These are phyloP conservation scores for Astatoreochromis straeleni DNA, from an alignment of 2,113 vertebrate genomes.

Conservation along the genomic window DNA sequence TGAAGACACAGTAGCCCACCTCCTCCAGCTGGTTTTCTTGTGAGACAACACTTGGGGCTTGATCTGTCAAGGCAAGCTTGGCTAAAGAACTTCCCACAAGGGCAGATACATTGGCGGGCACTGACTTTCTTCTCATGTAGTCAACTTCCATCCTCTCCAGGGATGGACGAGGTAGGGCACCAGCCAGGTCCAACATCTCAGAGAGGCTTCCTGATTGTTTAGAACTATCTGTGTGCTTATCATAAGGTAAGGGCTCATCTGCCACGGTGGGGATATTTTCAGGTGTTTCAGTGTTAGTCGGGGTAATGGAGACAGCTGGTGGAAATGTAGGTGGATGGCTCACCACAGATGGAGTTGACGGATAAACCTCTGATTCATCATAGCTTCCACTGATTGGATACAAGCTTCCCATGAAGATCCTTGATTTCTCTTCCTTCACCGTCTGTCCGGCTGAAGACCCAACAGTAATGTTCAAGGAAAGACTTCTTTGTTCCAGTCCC, in stretches of 20 bases:
- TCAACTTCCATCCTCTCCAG: constrained; percentile 26
- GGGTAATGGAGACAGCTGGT: constrained; percentile 19
- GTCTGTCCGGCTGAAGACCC: neutral
- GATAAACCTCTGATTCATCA: constrained; percentile 6
- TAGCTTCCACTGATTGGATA: constrained; percentile 30
- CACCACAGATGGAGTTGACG: neutral
- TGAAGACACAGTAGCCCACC: constrained; percentile 56
- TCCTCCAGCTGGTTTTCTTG: constrained; percentile 42
- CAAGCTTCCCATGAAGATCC: neutral
- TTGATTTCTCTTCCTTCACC: neutral
- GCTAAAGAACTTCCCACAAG: constrained; percentile 44
- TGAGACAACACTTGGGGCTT: neutral
- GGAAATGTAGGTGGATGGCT: neutral
- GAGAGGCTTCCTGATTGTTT: constrained; percentile 30
- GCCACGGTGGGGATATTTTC: neutral
- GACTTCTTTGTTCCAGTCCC: constrained; percentile 17
- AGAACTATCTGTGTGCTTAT: neutral
- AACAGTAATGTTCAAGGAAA: constrained; percentile 18
- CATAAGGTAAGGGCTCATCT: neutral
- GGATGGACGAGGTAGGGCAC: constrained; percentile 27
- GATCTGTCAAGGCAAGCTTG: constrained; percentile 31
- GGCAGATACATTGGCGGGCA: constrained; percentile 37
- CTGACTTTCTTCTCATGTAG: constrained; percentile 49
- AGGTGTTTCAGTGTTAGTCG: neutral
- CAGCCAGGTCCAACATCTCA: constrained; percentile 63